Evolutionary conservation across 1,140 invertebrate species (phyloP), one percentile per base, ranked within the genome.

Genomic region (Holcopasites calliopsidis): DNA sequence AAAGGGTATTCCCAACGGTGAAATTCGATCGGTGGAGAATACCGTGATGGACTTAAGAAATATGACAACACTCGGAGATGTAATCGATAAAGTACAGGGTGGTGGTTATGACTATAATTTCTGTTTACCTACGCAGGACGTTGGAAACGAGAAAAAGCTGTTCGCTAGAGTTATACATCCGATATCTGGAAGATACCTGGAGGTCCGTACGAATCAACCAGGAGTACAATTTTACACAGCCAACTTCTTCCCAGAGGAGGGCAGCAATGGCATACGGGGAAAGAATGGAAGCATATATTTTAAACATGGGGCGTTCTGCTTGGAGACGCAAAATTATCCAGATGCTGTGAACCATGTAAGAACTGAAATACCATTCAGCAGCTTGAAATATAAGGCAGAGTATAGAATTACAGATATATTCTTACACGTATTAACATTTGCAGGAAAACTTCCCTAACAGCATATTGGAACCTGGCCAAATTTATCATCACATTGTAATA

Each of bases 291-390:
- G 90, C 0, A 85, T 88, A 0, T 98, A 98, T 86, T 93, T 93
- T 16, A 94, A 94, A 78, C 97, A 98, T 80, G 95, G 94, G 1
- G 96, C 95, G 1, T 95, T 99, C 77, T 98, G 96, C 86, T 91
- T 99, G 42, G 97, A 99, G 90, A 97, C 98, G 0, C 97, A 99
- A 90, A 96, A 96, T 85, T 99, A 95, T 92, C 98, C 98, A 0
- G 96, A 99, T 91, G 96, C 97, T 13, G 91, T 98, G 2, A 97
- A 99, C 92, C 93, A 97, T 89, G 93, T 96, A 91, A 92, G 91
- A 90, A n/a, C 7, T 6, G 26, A 23, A 28, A 35, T 21, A 8
- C 1, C 10, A 10, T 35, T 35, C n/a, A n/a, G 7, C 31, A 2
- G 3, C 10, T 38, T n/a, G n/a, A n/a, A n/a, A n/a, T n/a, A n/a